Conservation (phyloP, 2,888 invertebrate species). For the Archaeoteleia sp. region DNA sequence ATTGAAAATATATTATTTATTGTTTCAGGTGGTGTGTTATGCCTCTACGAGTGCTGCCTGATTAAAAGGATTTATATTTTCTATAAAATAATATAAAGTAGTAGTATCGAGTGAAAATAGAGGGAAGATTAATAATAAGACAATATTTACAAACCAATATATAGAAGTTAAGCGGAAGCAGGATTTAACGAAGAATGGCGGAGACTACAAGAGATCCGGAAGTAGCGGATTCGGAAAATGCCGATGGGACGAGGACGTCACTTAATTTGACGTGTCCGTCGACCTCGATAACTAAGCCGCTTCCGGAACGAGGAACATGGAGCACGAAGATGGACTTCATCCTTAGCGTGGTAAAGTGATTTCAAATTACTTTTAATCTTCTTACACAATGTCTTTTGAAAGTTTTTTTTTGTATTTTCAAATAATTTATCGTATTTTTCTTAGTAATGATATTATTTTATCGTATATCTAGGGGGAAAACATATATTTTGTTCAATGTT, state of each 20-base stretch:
- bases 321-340: slow-evolving; percentile 94
- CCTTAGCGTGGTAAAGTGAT: slow-evolving; percentile 82
- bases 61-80: slow-evolving; percentile 39
- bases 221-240: slow-evolving; percentile 64
- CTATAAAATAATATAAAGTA: slow-evolving; percentile 29
- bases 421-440: background rate
- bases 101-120: slow-evolving; percentile 23
- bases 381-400: slow-evolving; percentile 12
- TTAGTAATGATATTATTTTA: background rate
- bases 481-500: no score
- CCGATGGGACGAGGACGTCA: slow-evolving; percentile 64
- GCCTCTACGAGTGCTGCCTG: slow-evolving; percentile 61
- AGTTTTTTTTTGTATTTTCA: slow-evolving; percentile 3
- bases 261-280: slow-evolving; percentile 66
- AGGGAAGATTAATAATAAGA: slow-evolving; percentile 32
- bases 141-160: slow-evolving; percentile 23
- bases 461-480: no score
- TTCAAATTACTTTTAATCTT: slow-evolving; percentile 27
- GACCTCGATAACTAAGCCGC: slow-evolving; percentile 60
- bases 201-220: slow-evolving; percentile 70
- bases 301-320: slow-evolving; percentile 92
- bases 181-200: slow-evolving; percentile 62
- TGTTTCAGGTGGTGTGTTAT: slow-evolving; percentile 64
- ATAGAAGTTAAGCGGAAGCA: slow-evolving; percentile 18
- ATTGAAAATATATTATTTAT: no score